phyloP scores from a whole-genome alignment of 1,140 invertebrate species.

The Hylaeus volcanicus region DNA sequence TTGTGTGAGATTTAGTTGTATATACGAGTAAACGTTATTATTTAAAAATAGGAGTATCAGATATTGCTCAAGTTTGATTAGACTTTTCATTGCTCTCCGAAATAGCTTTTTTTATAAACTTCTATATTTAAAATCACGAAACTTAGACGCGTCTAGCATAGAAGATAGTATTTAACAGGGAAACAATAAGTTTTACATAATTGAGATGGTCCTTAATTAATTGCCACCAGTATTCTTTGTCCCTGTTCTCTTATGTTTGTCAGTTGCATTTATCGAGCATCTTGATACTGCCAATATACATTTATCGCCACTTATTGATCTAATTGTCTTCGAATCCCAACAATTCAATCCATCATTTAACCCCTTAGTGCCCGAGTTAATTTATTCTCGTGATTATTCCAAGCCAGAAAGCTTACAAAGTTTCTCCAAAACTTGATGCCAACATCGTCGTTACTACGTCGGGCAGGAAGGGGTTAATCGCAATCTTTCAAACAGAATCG shows the following conservation, averaged over 20 bases:
- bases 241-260: background rate
- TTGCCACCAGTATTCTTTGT: slow-evolving; percentile 15
- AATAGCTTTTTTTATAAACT: background rate
- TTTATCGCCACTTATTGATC: background rate
- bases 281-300: slow-evolving; percentile 36
- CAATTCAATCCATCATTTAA: background rate
- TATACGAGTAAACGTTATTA: slow-evolving; percentile 31
- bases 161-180: background rate
- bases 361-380: background rate
- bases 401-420: background rate
- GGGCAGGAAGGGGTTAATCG: background rate
- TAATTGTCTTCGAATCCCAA: slow-evolving; percentile 18
- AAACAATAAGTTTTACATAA: slow-evolving; percentile 6
- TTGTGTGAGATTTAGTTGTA: slow-evolving; percentile 23
- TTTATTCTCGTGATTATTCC: background rate
- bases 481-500: slow-evolving; percentile 9
- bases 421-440: background rate
- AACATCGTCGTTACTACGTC: background rate
- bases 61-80: slow-evolving; percentile 42
- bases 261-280: slow-evolving; percentile 14
- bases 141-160: background rate
- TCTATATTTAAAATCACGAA: background rate
- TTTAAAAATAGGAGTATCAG: slow-evolving; percentile 21
- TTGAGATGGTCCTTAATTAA: slow-evolving; percentile 8
- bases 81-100: background rate